Conservation (phyloP, 92 coral and sea anemone genomes). For the Bergia puertoricense region DNA sequence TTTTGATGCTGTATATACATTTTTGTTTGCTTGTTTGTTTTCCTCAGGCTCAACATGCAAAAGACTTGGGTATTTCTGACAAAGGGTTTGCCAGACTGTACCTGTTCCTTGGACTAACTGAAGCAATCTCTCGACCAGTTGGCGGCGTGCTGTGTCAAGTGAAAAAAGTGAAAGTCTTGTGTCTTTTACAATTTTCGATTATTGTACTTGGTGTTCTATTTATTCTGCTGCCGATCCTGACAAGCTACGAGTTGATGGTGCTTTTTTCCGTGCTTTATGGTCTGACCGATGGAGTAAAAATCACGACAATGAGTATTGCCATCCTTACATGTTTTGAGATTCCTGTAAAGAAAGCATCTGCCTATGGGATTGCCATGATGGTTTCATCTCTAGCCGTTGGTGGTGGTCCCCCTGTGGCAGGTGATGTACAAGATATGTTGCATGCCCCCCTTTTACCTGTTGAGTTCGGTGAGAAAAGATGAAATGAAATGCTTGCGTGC, state of each 20-base stretch:
- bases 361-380: background rate
- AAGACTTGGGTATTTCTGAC: background rate
- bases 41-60: constrained; percentile 17
- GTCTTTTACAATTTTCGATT: background rate
- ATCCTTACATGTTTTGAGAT: background rate
- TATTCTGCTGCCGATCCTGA: background rate
- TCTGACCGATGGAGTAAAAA: background rate
- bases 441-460: no score
- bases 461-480: background rate
- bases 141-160: background rate
- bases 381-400: background rate
- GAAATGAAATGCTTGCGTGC: background rate
- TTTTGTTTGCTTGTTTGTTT: background rate
- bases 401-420: constrained; percentile 12
- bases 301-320: background rate
- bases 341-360: background rate
- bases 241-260: background rate
- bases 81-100: background rate
- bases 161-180: background rate
- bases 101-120: background rate
- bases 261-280: background rate
- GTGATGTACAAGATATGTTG: background rate
- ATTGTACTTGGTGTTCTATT: background rate
- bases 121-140: constrained; percentile 4
- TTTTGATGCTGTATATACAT: no score